These are phyloP conservation scores for Gortyna flavago DNA, from an alignment of 2,888 invertebrate genomes.

Conservation along the genomic window DNA sequence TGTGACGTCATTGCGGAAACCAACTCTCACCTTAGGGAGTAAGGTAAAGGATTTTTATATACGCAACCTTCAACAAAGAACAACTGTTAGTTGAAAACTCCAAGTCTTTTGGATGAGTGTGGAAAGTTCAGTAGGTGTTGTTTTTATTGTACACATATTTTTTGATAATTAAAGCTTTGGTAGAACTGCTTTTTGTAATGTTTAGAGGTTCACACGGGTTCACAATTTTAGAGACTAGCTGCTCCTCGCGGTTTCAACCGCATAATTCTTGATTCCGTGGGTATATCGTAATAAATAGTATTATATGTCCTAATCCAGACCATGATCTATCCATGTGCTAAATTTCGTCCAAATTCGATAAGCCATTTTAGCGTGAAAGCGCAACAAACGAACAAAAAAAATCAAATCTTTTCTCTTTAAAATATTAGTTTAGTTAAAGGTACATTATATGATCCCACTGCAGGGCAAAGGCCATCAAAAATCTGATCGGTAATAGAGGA, in stretches of 20 bases:
- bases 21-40: conserved; percentile 29
- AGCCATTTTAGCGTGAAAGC: background rate
- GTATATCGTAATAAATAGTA: background rate
- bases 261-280: background rate
- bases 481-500: conserved; percentile 14
- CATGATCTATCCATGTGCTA: background rate
- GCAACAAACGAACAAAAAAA: background rate
- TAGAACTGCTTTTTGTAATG: conserved; percentile 5
- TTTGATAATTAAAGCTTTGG: background rate
- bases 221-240: background rate
- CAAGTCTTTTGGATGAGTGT: conserved; percentile 44
- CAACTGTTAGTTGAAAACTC: conserved; percentile 53
- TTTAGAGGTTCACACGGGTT: background rate
- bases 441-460: background rate
- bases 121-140: conserved; percentile 10
- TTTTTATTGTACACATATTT: conserved; percentile 8
- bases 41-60: conserved; percentile 44
- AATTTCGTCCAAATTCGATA: background rate
- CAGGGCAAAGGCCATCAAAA: background rate
- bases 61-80: conserved; percentile 59
- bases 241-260: background rate
- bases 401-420: background rate
- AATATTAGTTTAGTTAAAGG: no score
- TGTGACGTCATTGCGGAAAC: conserved; percentile 38
- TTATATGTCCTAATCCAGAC: background rate